A percentile compares a stretch with the other conserved stretches of the same genome.
phyloP scores from a whole-genome alignment of 2,888 invertebrate species.

The Clepsis dumicolana region DNA sequence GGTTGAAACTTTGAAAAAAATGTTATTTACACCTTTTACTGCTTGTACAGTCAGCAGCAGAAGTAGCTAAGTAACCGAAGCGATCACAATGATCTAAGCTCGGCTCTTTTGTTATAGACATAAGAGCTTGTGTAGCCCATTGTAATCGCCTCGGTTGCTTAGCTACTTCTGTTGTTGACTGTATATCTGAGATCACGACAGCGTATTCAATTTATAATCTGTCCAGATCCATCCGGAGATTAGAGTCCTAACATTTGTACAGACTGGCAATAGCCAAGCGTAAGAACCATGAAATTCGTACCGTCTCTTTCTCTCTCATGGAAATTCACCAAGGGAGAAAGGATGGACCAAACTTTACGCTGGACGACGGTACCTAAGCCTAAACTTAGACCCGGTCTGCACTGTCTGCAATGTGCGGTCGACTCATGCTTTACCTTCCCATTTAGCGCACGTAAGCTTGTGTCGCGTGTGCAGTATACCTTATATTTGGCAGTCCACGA shows the following conservation, averaged over 20 bases:
- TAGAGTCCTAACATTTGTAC: neutral
- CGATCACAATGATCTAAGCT: too few species aligned
- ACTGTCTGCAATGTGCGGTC: conserved; percentile 7
- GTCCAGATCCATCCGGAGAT: too few species aligned
- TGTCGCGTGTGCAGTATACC: conserved; percentile 1
- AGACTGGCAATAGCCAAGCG: neutral
- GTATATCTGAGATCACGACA: too few species aligned
- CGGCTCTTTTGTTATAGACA: too few species aligned
- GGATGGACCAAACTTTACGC: neutral
- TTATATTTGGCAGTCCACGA: neutral
- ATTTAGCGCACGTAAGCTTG: conserved; percentile 22
- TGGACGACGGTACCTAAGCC: neutral
- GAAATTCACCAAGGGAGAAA: neutral
- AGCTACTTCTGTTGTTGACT: too few species aligned
- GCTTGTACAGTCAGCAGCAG: too few species aligned
- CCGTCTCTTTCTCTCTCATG: neutral
- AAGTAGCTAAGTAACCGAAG: too few species aligned
- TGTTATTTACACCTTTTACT: too few species aligned
- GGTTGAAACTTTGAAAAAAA: too few species aligned
- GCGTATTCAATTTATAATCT: too few species aligned
- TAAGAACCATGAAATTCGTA: neutral
- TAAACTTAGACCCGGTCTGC: neutral
- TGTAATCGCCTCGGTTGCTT: too few species aligned
- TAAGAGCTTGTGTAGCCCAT: too few species aligned
- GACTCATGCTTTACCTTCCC: neutral